Conservation (phyloP, 1,140 invertebrate genomes). For the Nasonia vitripennis region DNA sequence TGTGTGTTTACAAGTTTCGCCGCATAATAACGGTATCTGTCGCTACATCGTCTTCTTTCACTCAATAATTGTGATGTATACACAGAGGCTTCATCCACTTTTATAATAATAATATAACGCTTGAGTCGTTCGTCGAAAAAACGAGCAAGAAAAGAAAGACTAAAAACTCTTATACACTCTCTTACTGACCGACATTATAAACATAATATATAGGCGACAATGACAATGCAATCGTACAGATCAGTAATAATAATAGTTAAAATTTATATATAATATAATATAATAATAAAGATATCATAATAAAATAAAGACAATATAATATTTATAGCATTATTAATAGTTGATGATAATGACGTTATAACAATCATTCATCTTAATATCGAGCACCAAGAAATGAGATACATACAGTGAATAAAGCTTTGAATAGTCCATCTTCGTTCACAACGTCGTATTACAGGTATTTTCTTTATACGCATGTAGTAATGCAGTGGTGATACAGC, state of each 20-base stretch:
- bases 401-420: slow-evolving; percentile 29
- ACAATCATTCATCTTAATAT: slow-evolving; percentile 43
- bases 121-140: slow-evolving; percentile 33
- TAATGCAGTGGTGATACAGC: slow-evolving; percentile 2
- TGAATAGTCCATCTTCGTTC: not conserved
- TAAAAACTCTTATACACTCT: slow-evolving; percentile 38
- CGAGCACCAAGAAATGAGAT: slow-evolving; percentile 48
- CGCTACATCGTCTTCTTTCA: not conserved
- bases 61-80: slow-evolving; percentile 23
- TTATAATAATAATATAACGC: slow-evolving; percentile 11
- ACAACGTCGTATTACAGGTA: not conserved
- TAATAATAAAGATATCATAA: slow-evolving; percentile 40
- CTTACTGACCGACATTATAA: slow-evolving; percentile 42
- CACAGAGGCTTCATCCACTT: slow-evolving; percentile 29
- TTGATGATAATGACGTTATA: slow-evolving; percentile 44
- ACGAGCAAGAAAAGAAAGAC: slow-evolving; percentile 39
- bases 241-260: slow-evolving; percentile 19
- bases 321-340: slow-evolving; percentile 1
- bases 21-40: slow-evolving; percentile 48
- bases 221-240: slow-evolving; percentile 43
- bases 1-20: slow-evolving; percentile 60
- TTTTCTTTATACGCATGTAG: not conserved
- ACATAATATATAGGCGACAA: slow-evolving; percentile 42
- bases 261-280: slow-evolving; percentile 12
- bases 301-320: slow-evolving; percentile 18